These are phyloP conservation scores for Tangara arthus DNA, from an alignment of 2,797 vertebrate species.

Conservation along the genomic window DNA sequence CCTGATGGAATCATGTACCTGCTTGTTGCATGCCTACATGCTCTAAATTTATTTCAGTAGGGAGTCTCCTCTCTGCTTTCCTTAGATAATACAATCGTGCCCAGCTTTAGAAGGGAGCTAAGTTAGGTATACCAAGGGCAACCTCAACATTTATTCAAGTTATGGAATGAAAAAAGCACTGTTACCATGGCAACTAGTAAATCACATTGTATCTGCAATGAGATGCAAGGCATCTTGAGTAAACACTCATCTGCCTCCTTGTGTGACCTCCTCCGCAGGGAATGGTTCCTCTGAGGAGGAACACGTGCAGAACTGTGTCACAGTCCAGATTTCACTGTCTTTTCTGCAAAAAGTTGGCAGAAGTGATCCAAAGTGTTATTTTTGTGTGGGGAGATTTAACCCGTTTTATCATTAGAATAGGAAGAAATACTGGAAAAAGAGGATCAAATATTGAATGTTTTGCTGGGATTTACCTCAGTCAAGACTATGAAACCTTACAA, in stretches of 20 bases:
- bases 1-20: neutral
- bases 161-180: conserved; percentile 62
- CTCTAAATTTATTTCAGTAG: neutral
- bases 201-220: conserved; percentile 43
- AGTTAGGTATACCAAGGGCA: conserved; percentile 44
- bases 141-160: conserved; percentile 57
- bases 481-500: neutral
- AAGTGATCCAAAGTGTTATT: neutral
- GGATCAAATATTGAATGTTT: neutral
- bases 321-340: neutral
- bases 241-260: conserved; percentile 34
- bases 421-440: neutral
- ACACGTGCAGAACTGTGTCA: neutral
- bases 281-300: neutral
- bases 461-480: neutral
- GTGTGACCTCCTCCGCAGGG: conserved; percentile 10
- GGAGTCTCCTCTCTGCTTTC: neutral
- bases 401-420: neutral
- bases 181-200: conserved; percentile 63
- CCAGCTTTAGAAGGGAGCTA: conserved; percentile 33
- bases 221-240: conserved; percentile 53
- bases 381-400: neutral
- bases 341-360: neutral
- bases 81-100: neutral
- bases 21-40: neutral